Conservation (phyloP, 2,797 vertebrate genomes). For the Acanthis flammea region DNA sequence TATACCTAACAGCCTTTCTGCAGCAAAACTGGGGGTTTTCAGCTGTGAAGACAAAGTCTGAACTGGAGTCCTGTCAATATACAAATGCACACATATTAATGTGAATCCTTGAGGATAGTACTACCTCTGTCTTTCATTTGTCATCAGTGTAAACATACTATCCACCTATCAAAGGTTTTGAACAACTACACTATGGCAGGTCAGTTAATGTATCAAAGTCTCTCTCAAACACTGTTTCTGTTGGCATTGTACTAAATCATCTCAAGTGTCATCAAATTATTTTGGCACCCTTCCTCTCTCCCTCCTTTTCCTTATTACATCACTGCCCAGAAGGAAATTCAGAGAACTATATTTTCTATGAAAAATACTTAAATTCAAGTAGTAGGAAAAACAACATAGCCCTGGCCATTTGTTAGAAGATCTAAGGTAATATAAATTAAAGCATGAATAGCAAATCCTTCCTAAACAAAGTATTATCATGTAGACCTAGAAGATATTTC, state of each 20-base stretch:
- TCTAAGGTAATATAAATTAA: background rate
- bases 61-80: background rate
- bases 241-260: background rate
- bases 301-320: background rate
- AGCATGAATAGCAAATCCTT: background rate
- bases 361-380: background rate
- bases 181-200: background rate
- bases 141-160: background rate
- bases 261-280: background rate
- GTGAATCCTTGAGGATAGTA: background rate
- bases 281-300: background rate
- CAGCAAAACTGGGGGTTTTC: background rate
- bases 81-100: background rate
- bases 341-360: background rate
- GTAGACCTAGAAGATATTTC: background rate
- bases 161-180: background rate
- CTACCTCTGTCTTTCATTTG: background rate
- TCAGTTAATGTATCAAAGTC: background rate
- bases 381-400: background rate
- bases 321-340: background rate
- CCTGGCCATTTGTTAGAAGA: background rate
- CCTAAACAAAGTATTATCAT: background rate
- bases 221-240: background rate
- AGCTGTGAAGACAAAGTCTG: background rate
- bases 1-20: background rate